phyloP scores from a whole-genome alignment of 2,113 vertebrate species.

The Poecile atricapillus region DNA sequence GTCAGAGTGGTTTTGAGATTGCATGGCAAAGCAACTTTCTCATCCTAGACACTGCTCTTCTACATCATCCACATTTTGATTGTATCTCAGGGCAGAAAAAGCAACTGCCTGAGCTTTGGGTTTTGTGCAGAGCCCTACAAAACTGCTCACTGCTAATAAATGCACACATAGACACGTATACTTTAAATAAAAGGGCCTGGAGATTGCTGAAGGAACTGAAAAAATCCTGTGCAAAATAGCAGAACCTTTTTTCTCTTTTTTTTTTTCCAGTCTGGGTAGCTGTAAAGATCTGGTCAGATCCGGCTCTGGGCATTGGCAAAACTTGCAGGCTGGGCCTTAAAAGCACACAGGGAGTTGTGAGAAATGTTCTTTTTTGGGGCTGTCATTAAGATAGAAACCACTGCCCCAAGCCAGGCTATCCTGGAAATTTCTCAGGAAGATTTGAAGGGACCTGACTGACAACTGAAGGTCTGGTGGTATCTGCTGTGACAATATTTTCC shows the following conservation, averaged over 20 bases:
- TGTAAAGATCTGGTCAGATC: not conserved
- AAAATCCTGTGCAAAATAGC: not conserved
- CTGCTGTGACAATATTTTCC: not conserved
- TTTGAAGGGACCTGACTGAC: not conserved
- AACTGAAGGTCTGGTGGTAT: not conserved
- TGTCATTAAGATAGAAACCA: not conserved
- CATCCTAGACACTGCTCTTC: not conserved
- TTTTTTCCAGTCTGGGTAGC: not conserved
- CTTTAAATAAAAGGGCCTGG: not conserved
- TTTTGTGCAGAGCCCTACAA: not conserved
- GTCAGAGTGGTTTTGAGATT: constrained; percentile 5
- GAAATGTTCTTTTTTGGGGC: not conserved
- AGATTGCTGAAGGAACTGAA: constrained; percentile 18
- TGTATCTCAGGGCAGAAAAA: not conserved
- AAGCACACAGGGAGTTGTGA: not conserved
- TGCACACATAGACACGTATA: not conserved
- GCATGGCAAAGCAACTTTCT: constrained; percentile 1
- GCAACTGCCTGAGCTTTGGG: not conserved
- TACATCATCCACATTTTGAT: not conserved
- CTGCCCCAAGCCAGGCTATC: not conserved
- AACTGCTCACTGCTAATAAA: not conserved
- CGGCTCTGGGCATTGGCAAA: not conserved
- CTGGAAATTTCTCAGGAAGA: constrained; percentile 4
- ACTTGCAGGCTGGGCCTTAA: not conserved
- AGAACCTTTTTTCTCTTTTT: not conserved